Evolutionary conservation across 2,888 invertebrate genomes (phyloP), one percentile per base, ranked within the genome.

Genomic region (Caenorhabditis sp.): DNA sequence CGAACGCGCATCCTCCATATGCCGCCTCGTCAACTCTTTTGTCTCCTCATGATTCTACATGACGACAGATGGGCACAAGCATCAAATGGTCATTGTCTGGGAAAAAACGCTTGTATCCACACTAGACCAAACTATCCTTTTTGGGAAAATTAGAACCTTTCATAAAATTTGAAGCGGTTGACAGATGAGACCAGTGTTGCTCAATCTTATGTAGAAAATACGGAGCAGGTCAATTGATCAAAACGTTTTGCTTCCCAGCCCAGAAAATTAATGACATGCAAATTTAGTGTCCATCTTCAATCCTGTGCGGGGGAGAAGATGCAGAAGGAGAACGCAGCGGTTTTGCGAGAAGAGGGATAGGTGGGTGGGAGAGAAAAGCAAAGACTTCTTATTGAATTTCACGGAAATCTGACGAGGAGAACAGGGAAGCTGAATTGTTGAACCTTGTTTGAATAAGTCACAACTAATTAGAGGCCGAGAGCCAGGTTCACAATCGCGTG

Each of bases 1-100:
- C 44, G 61, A 26, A 32, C 35, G 51, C 35, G 51, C 74, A 65
- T 55, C 61, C 55, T 60, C 76, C 76, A 68, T 76, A 68, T 76
- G 76, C 61, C 67, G n/a, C 60, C 20, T 37, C 60, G 50, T 32
- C 64, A 72, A 65, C 64, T 65, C 72, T 65, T 65, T 72, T 64
- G 72, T 72, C 64, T 47, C 32, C 47, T 55, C 20, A 55, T 20
- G 24, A 74, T 50, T 47, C 51, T 47, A 50, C 56, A 68, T 74
- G 65, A 76, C 53, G 76, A 67, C 76, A 67, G 68, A 76, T 76
- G 67, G 37, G 44, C 44, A 28, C 32, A 32, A 37, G 28, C 44
- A 71, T 18, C 11, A 13, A 28, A 35, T 18, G 64, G 15, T 3
- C 32, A 50, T 18, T 26, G 28, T 44, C 18, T 40, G 62, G 1